These are phyloP conservation scores for Dermatemys mawii DNA, from an alignment of 2,113 vertebrate genomes.

Conservation along the genomic window DNA sequence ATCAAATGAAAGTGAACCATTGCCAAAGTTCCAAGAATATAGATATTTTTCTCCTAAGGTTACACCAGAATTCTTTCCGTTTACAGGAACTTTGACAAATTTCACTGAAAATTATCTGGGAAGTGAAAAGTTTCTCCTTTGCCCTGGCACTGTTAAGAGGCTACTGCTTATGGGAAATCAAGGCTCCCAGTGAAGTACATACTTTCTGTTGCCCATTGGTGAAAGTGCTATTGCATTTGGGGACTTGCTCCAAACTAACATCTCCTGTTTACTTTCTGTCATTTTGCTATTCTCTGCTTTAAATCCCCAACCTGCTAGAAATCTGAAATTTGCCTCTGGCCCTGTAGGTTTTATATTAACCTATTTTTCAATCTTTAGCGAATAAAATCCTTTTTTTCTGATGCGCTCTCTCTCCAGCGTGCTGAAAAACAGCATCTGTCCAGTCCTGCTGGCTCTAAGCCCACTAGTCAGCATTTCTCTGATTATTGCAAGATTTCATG, in stretches of 20 bases:
- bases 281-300: conserved; percentile 51
- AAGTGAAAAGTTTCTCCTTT: conserved; percentile 9
- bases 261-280: conserved; percentile 60
- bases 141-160: neutral
- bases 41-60: neutral
- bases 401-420: neutral
- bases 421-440: conserved; percentile 14
- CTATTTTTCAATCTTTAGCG: conserved; percentile 67
- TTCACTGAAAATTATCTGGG: neutral
- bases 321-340: conserved; percentile 65
- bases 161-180: neutral
- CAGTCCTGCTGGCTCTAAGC: neutral
- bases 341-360: conserved; percentile 70
- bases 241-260: conserved; percentile 43
- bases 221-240: conserved; percentile 23
- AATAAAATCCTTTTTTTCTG: conserved; percentile 60
- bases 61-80: neutral
- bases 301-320: conserved; percentile 45
- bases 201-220: neutral
- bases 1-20: neutral
- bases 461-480: conserved; percentile 8
- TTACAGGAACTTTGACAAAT: neutral
- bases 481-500: neutral
- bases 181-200: neutral
- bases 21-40: neutral